phyloP scores from a whole-genome alignment of 1,140 invertebrate genomes.

The Brachionus asplanchnoidis region DNA sequence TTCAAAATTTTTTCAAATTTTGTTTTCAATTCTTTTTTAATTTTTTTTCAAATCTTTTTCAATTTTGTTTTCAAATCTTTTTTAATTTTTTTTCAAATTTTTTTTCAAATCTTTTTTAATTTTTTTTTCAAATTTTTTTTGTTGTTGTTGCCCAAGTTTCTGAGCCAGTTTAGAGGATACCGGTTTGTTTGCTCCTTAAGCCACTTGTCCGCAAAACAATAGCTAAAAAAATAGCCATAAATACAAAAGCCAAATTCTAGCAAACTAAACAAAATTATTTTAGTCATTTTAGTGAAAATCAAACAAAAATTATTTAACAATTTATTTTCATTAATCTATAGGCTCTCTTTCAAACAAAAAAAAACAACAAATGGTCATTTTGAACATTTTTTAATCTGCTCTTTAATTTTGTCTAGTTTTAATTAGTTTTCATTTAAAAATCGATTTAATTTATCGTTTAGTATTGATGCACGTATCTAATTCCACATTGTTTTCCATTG shows the following conservation, averaged over 20 bases:
- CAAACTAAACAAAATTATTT: neutral
- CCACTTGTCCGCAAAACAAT: neutral
- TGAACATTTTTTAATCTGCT: neutral
- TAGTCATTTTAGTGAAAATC: neutral
- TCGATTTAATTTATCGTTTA: neutral
- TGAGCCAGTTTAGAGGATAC: neutral
- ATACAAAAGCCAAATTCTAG: neutral
- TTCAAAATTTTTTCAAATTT: neutral
- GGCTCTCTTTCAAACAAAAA: neutral
- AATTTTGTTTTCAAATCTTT: neutral
- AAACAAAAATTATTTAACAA: neutral
- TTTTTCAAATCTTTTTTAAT: neutral
- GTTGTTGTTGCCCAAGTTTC: neutral
- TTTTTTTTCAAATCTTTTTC: neutral
- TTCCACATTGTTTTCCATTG: neutral
- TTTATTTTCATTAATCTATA: neutral
- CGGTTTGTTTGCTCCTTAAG: neutral
- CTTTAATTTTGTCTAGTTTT: neutral
- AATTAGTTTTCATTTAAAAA: neutral
- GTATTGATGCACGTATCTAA: conserved; percentile 13
- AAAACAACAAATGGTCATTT: neutral
- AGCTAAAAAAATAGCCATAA: neutral
- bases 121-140: neutral
- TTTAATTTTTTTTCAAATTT: neutral
- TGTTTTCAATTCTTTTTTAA: neutral